These are phyloP conservation scores for Chanos chanos DNA, from an alignment of 2,797 vertebrate genomes.

Conservation along the genomic window DNA sequence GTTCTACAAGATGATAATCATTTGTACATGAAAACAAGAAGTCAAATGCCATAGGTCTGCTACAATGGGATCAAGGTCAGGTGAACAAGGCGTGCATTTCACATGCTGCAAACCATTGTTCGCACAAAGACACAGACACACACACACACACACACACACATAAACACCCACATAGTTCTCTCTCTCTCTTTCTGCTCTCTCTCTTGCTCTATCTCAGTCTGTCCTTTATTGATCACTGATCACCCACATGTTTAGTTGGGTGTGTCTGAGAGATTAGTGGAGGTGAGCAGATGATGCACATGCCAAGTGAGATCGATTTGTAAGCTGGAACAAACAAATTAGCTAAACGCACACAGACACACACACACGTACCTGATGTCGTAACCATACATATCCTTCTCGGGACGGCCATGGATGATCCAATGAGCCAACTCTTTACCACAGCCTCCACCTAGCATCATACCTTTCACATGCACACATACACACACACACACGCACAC, in stretches of 20 bases:
- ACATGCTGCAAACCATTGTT: neutral
- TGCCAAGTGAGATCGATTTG: neutral
- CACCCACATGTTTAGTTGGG: neutral
- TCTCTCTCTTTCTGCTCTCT: too few species aligned
- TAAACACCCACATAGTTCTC: neutral
- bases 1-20: too few species aligned
- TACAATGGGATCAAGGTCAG: neutral
- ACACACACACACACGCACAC: neutral
- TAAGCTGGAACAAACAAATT: too few species aligned
- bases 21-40: too few species aligned
- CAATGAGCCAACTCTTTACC: conserved; percentile 93
- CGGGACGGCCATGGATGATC: conserved; percentile 86
- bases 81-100: neutral
- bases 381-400: conserved; percentile 95
- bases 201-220: too few species aligned
- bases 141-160: neutral
- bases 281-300: neutral
- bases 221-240: neutral
- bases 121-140: neutral
- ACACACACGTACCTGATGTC: conserved; percentile 82
- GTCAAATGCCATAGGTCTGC: neutral
- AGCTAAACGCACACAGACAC: neutral
- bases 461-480: conserved; percentile 68
- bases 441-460: conserved; percentile 97
- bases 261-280: neutral